Conservation (phyloP, 2,797 vertebrate species). For the Myotis planiceps region DNA sequence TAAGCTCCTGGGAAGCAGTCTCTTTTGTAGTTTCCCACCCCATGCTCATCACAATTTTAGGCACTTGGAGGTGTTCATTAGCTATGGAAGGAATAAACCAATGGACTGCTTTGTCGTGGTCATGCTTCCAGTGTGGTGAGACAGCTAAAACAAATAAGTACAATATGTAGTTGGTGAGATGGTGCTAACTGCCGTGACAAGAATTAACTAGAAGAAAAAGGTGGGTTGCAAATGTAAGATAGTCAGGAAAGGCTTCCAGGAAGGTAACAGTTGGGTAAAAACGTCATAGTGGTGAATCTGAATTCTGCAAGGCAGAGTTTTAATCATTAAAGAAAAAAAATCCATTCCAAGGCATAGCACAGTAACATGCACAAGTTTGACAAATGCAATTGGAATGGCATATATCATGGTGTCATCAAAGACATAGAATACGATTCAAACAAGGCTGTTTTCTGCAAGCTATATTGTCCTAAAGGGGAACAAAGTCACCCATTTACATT, state of each 20-base stretch:
- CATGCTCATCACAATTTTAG: neutral
- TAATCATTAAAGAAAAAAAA: neutral
- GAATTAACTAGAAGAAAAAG: neutral
- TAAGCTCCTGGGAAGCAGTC: neutral
- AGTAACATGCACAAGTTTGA: neutral
- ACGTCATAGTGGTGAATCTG: neutral
- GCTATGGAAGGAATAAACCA: neutral
- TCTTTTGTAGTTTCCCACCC: neutral
- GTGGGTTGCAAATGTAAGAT: neutral
- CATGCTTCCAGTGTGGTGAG: neutral
- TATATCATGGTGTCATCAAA: neutral
- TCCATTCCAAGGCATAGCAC: neutral
- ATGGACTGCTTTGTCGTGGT: neutral
- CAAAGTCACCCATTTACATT: neutral
- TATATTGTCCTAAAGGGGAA: neutral
- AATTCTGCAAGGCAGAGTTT: conserved; percentile 11
- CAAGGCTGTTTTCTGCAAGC: neutral
- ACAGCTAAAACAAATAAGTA: neutral
- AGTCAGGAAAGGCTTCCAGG: neutral
- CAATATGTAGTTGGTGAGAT: neutral
- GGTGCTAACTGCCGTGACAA: neutral
- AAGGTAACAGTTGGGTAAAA: neutral
- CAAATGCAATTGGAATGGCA: neutral
- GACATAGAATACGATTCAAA: neutral
- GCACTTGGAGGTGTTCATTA: neutral